Base-by-base conservation (phyloP, 2,888 invertebrate genomes). In the Drosophila flavopinicola region DNA sequence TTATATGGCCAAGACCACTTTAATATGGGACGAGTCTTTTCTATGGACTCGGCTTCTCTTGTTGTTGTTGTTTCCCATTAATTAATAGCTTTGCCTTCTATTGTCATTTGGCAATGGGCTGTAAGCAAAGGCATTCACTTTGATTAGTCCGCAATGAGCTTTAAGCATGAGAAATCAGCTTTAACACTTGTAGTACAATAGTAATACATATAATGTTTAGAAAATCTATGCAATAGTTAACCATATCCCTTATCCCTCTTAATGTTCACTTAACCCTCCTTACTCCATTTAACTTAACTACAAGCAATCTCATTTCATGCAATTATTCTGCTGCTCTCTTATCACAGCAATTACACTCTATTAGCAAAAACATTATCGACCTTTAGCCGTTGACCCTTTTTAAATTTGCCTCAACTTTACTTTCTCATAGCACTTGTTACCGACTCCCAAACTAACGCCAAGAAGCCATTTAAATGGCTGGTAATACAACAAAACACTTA, bases 11-110 rank as follows among this genome's bases (percentile, higher is more conserved):
- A 38, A 56, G 33, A 2, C 20, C 42, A 53, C 47, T 60, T 67
- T 48, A 53, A 32, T 60, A 60, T 67, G 67, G 66, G 39, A 41
- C 57, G 29, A 53, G 45, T 44, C 66, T 48, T 78, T 66, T 58
- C 60, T 72, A 48, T 63, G 35, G 30, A 15, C 60, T 45, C n/a
- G n/a, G n/a, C 39, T 30, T 48, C 33, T 53, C 44, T 58, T 13
- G 23, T 29, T 35, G 58, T 44, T 37, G 17, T 37, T 37, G 45
- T 57, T 61, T 67, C 52, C 32, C 41, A 73, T 73, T 75, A 75
- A 75, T 75, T 77, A 77, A 77, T 69, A 66, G 75, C 74, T 65
- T 61, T 70, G 70, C 42, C 44, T 54, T 48, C 75, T 63, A 85
- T 79, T 85, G 65, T 75, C 58, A 61, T 75, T 78, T 78, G 77